Evolutionary conservation across 2,888 invertebrate genomes (phyloP).

Genomic region (Eristalis tenax): DNA sequence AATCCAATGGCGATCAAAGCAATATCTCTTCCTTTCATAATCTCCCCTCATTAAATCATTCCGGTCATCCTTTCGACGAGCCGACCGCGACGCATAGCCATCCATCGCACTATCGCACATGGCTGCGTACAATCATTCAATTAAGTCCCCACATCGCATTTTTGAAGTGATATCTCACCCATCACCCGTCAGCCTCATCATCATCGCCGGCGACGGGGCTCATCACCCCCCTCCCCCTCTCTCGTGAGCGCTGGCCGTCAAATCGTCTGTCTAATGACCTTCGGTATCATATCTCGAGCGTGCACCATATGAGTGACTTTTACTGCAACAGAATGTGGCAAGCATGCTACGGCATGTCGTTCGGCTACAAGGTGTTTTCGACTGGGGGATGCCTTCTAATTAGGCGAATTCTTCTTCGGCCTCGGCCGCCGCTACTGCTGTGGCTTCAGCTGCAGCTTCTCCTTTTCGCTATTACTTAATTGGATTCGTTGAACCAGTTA

Average conservation of each 20-base stretch:
- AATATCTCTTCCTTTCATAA: slow-evolving; percentile 48
- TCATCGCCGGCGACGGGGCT: background rate
- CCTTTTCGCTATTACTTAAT: slow-evolving; percentile 1
- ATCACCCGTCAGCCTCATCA: slow-evolving; percentile 38
- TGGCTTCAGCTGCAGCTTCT: background rate
- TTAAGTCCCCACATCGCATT: slow-evolving; percentile 61
- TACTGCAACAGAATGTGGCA: slow-evolving; percentile 31
- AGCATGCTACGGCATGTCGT: background rate
- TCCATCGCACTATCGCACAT: slow-evolving; percentile 56
- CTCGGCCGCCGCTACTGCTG: background rate
- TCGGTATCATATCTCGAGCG: slow-evolving; percentile 42
- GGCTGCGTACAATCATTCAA: slow-evolving; percentile 60
- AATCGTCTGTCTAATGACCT: slow-evolving; percentile 39
- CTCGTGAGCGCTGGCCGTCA: background rate
- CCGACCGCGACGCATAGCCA: slow-evolving; percentile 10
- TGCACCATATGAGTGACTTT: slow-evolving; percentile 52
- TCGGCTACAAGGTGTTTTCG: slow-evolving; percentile 48
- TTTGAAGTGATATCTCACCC: slow-evolving; percentile 65
- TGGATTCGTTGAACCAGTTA: slow-evolving; percentile 55
- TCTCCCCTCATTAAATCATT: slow-evolving; percentile 60
- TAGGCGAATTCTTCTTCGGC: slow-evolving; percentile 33
- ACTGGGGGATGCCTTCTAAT: slow-evolving; percentile 41
- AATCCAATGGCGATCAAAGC: slow-evolving; percentile 21
- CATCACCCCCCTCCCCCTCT: too few species aligned
- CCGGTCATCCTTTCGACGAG: slow-evolving; percentile 46